phyloP scores from a whole-genome alignment of 2,113 vertebrate genomes.

The Piaya cayana region DNA sequence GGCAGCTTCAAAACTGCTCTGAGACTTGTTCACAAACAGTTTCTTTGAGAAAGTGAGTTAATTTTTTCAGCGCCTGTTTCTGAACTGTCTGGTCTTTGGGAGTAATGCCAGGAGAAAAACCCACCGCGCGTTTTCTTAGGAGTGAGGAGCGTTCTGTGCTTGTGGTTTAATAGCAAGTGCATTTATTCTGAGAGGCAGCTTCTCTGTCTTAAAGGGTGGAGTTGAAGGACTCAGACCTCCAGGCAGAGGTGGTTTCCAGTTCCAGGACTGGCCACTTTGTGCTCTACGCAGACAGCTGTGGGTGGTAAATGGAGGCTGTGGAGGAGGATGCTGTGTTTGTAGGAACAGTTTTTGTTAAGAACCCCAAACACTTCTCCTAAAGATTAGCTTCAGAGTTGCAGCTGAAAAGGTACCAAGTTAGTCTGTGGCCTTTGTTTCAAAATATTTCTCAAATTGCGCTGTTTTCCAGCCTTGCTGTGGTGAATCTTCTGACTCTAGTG shows the following conservation, averaged over 20 bases:
- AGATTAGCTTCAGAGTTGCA: neutral
- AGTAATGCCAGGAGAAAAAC: neutral
- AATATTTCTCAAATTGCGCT: neutral
- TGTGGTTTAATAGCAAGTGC: neutral
- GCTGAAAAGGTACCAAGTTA: neutral
- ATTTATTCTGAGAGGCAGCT: neutral
- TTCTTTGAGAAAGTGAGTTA: neutral
- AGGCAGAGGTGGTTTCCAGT: neutral
- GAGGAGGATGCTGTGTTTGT: neutral
- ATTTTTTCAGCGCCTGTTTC: neutral
- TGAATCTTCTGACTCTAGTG: neutral
- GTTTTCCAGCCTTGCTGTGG: neutral
- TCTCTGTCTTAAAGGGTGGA: neutral
- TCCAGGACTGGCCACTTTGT: neutral
- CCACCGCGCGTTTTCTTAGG: rapidly evolving
- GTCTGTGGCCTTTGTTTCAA: neutral
- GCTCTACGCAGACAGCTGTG: too few relatives aligned
- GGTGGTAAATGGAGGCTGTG: neutral
- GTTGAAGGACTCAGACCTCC: neutral
- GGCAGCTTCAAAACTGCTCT: neutral
- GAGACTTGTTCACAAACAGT: neutral
- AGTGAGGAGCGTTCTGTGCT: rapidly evolving
- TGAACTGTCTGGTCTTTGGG: neutral
- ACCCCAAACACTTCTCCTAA: neutral
- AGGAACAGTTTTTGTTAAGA: neutral